Evolutionary conservation across 2,113 vertebrate species (phyloP).

Genomic region (human (Homo sapiens)): DNA sequence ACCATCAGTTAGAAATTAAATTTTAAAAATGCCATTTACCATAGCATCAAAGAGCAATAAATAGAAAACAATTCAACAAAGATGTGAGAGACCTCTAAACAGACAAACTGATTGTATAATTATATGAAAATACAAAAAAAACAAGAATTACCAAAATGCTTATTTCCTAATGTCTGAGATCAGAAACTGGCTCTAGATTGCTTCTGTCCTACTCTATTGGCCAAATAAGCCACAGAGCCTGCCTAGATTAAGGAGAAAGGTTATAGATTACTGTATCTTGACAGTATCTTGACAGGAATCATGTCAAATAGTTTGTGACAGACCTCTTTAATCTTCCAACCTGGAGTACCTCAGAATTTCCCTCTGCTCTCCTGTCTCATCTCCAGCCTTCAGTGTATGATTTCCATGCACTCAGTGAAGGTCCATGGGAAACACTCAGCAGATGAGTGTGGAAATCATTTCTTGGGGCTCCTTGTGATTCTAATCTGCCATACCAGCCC

Average conservation of each 20-base stretch:
- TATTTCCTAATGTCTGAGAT: not conserved
- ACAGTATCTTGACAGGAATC: not conserved
- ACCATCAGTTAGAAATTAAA: not conserved
- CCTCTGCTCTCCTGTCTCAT: not conserved
- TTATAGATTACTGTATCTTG: not conserved
- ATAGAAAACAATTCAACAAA: not conserved
- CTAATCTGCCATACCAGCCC: not conserved
- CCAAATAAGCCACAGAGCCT: not conserved
- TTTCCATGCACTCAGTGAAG: not conserved
- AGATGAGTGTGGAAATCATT: not conserved
- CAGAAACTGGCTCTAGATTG: not conserved
- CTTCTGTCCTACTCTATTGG: not conserved
- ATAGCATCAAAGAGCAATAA: not conserved
- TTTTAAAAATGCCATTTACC: not conserved
- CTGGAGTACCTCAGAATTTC: not conserved
- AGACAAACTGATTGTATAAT: not conserved
- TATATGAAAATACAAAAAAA: not conserved
- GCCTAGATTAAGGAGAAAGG: not conserved
- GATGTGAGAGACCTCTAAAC: not conserved
- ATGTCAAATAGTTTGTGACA: not conserved
- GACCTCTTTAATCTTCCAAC: not conserved
- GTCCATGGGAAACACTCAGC: not conserved
- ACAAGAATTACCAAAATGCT: not conserved
- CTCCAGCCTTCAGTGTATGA: not conserved
- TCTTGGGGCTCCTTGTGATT: not conserved